Base-by-base conservation (phyloP, 2,888 invertebrate species). In the Masnerella sp. region DNA sequence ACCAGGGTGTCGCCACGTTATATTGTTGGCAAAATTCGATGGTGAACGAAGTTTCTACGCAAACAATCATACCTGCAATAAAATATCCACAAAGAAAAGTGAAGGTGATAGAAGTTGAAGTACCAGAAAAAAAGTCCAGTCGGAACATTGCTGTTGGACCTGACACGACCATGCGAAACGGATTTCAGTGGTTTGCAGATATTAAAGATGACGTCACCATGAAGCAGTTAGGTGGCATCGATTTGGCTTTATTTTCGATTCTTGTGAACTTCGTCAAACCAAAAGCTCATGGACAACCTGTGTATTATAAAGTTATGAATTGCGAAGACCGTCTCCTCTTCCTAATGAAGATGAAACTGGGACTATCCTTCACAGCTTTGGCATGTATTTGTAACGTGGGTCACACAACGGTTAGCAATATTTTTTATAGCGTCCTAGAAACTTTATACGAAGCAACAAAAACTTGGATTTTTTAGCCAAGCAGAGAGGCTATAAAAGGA, bases 271-370 rank as follows among this genome's bases (percentile, higher is more conserved):
- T 77, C 12, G 65, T 77, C 1, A 20, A 47, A 25, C 56, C 64
- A 7, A n/a, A 12, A 1, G 34, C 34, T 12, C 14, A 32, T 8
- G 73, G 75, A 1, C 70, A 73, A 32, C 64, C 70, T 5, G 7
- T 12, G 0, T 74, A 38, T 68, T 71, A 36, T 18, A 70, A 30
- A 30, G 70, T 32, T 0, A 22, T 77, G 14, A 28, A 12, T 8
- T 9, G 2, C 4, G 52, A 74, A 47, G 22, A 75, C 36, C 18
- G 74, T 14, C 25, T 74, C 8, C 54, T 77, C 0, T 32, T 76
- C 12, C 15, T 77, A 5, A 70, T 76, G 56, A 73, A 71, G 18
- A 58, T 77, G 38, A 76, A 74, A 47, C 43, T 71, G 2, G 77
- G 77, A 0, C 8, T 77, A 25, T 28, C 62, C 7, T 76, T 75